Base-by-base conservation (phyloP, 30 jellyfish, hydroid and myxozoan genomes). In the Chironex yamaguchii region DNA sequence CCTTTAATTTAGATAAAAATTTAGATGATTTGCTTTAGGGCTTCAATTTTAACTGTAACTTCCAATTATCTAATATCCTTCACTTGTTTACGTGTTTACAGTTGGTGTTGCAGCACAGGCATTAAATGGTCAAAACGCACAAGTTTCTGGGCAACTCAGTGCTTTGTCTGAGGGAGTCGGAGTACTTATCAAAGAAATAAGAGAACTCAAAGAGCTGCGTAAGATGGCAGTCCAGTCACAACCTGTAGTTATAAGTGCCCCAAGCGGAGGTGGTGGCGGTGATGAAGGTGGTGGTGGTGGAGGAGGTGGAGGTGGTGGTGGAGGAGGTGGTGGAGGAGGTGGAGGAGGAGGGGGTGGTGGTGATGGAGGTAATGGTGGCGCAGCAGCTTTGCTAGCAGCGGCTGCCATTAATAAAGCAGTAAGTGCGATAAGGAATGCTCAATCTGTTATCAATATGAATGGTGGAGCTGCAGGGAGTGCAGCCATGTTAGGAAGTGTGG, bases 91-190 rank as follows among this genome's bases (percentile, higher is more conserved):
- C n/a, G n/a, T n/a, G 4, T 50, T 50, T 48, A 66, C 76, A 17
- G 63, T 64, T 36, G 96, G 85, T 26, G 88, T 88, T 3, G 93
- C 81, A 31, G 92, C 91, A 24, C 49, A 64, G 86, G 92, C 85
- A 14, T 21, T 67, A 9, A 62, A 76, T 24, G 97, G 86, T 17
- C 92, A 89, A 33, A 91, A 89, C 36, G 97, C 97, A 49, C 71
- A 91, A 53, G 91, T 91, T 0, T 85, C 98, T 1, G 98, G 98
- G 29, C 98, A 93, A 32, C 91, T 93, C 9, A 91, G 97, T 1
- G 98, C 97, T 4, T 64, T 93, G 2, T 96, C 96, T 17, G 98
- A 93, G 66, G 98, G 98, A 29, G 89, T 93, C 17, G 98, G 97
- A 34, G 80, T 88, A 23, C 91, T 93, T 2, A 87, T 93, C 67